Conservation (phyloP, 2,888 invertebrate species). For the Cyaniris semiargus region DNA sequence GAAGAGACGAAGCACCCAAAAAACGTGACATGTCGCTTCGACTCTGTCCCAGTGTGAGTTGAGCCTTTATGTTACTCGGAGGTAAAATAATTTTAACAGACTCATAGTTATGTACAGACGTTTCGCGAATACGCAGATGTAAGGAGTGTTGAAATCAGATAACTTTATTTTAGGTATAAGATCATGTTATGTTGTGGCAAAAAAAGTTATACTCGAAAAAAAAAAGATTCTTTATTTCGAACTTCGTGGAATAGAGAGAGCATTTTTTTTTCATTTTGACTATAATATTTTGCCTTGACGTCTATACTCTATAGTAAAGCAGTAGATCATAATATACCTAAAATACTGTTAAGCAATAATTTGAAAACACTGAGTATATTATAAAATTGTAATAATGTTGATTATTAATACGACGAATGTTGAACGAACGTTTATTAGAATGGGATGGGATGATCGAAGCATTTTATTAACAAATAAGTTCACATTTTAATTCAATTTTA, state of each 20-base stretch:
- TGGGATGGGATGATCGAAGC: not conserved
- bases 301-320: no score
- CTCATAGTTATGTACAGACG: no score
- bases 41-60: no score
- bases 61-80: no score
- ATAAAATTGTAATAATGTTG: constrained; percentile 6
- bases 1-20: no score
- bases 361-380: not conserved
- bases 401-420: constrained; percentile 12
- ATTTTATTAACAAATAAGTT: not conserved
- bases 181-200: not conserved
- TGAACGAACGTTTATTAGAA: not conserved
- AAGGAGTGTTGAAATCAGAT: not conserved
- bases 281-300: no score
- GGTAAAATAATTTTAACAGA: no score
- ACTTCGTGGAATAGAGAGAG: not conserved
- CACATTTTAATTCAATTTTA: not conserved
- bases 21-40: no score
- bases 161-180: not conserved
- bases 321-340: not conserved
- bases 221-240: not conserved
- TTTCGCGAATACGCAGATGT: no score
- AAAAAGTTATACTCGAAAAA: not conserved
- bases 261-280: no score
- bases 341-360: not conserved